A percentile compares a stretch with the other conserved stretches of the same genome.
These are phyloP conservation scores for Acanthochromis polyacanthus DNA, from an alignment of 2,113 vertebrate genomes.

Conservation along the genomic window DNA sequence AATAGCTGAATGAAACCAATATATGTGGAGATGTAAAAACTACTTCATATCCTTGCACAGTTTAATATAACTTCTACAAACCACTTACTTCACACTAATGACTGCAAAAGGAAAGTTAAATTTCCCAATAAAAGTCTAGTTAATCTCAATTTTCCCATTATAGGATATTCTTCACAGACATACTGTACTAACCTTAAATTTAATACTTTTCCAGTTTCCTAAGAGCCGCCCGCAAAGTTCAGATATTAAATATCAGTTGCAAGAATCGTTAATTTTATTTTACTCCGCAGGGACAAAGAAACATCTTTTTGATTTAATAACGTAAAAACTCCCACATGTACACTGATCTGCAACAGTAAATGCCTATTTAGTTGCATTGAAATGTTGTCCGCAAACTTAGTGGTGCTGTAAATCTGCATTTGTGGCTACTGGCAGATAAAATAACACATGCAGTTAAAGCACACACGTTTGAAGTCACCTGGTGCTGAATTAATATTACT, in stretches of 20 bases:
- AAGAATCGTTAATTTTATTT: constrained; percentile 26
- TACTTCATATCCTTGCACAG: not conserved
- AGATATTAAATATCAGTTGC: constrained; percentile 49
- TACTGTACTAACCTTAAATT: not conserved
- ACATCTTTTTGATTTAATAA: constrained; percentile 21
- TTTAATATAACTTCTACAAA: constrained; percentile 28
- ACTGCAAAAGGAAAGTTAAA: constrained; percentile 4
- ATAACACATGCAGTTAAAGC: constrained; percentile 43
- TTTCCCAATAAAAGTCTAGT: constrained; percentile 26
- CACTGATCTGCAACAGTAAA: constrained; percentile 34
- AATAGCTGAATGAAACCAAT: constrained; percentile 24
- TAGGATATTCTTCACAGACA: constrained; percentile 16
- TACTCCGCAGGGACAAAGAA: constrained; percentile 33
- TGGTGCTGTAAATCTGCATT: constrained; percentile 44
- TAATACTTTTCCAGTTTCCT: constrained; percentile 19
- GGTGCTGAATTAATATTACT: constrained; percentile 67
- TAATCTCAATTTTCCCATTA: constrained; percentile 32
- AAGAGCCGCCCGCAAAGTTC: constrained; percentile 11
- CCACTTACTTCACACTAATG: too few relatives aligned
- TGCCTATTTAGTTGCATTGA: constrained; percentile 40
- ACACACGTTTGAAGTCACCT: constrained; percentile 55
- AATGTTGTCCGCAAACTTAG: constrained; percentile 29
- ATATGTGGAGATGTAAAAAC: not conserved
- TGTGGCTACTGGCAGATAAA: constrained; percentile 39
- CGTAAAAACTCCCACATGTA: constrained; percentile 13